A percentile compares a stretch with the other conserved stretches of the same genome.
Evolutionary conservation across 2,888 invertebrate genomes (phyloP).

Genomic region (Acrobasis consociella): DNA sequence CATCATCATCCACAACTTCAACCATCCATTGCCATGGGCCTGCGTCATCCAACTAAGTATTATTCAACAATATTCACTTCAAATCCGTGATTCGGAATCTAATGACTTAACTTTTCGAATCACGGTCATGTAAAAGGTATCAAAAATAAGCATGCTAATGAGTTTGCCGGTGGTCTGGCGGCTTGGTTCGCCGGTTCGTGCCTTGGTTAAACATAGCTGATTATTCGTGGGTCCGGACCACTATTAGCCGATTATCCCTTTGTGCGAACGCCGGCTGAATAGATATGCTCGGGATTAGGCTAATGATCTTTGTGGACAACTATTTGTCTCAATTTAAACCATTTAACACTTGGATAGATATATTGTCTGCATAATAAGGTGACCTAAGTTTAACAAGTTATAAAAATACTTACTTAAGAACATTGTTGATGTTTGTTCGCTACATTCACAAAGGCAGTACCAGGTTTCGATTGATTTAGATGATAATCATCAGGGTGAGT

Average conservation of each 20-base stretch:
- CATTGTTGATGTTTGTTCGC: no score
- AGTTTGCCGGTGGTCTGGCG: conserved; percentile 39
- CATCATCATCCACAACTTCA: no score
- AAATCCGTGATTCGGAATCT: neutral
- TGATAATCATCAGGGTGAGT: no score
- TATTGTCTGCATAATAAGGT: no score
- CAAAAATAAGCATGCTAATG: conserved; percentile 39
- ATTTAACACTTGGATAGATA: neutral
- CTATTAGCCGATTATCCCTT: conserved; percentile 24
- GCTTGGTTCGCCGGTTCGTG: conserved; percentile 36
- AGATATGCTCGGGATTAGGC: conserved; percentile 11
- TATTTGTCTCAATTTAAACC: conserved; percentile 8
- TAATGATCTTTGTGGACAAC: conserved; percentile 7
- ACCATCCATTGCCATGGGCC: no score
- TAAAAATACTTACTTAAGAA: no score
- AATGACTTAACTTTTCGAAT: conserved; percentile 14
- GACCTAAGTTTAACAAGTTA: no score
- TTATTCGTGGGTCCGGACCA: conserved; percentile 32
- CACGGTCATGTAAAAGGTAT: conserved; percentile 11
- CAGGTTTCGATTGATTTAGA: no score
- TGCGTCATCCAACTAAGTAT: no score
- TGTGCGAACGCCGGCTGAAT: conserved; percentile 17
- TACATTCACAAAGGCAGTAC: no score
- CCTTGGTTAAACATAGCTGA: conserved; percentile 40
- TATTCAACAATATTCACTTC: neutral